Evolutionary conservation across 2,888 invertebrate species (phyloP).

Genomic region (Didymodactylos carnosus): DNA sequence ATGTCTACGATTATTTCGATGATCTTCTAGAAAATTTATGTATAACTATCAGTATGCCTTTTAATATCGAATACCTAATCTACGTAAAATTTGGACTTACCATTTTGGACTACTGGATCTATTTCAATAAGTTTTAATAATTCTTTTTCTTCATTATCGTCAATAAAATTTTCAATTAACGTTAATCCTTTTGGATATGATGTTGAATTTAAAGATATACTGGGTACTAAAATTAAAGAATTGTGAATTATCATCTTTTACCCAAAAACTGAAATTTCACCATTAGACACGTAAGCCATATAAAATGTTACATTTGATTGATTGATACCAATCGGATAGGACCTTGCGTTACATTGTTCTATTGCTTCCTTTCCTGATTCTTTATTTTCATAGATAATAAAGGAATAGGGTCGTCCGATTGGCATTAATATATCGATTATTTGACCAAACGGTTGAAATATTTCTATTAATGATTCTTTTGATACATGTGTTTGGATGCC

Average conservation of each 20-base stretch:
- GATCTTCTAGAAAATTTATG: too few species aligned
- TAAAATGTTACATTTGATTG: conserved; percentile 2
- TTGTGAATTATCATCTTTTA: too few species aligned
- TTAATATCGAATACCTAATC: too few species aligned
- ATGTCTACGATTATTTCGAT: conserved; percentile 40
- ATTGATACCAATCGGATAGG: conserved; percentile 2
- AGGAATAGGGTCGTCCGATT: background rate
- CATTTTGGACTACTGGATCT: background rate
- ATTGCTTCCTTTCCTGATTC: background rate
- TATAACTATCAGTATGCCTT: too few species aligned
- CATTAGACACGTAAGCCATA: background rate
- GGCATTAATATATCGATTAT: conserved; percentile 6
- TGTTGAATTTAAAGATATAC: background rate
- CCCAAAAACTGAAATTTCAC: too few species aligned
- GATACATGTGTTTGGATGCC: too few species aligned
- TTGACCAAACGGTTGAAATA: conserved; percentile 3
- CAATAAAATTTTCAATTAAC: conserved; percentile 3
- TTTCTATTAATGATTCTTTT: too few species aligned
- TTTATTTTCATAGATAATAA: conserved; percentile 3
- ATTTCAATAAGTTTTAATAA: background rate
- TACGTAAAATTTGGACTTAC: too few species aligned
- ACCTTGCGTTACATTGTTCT: background rate
- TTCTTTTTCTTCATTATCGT: background rate
- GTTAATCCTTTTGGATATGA: background rate
- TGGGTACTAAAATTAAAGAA: too few species aligned